Evolutionary conservation across 2,888 invertebrate species (phyloP).

Genomic region (Lasioglossum malachurum): DNA sequence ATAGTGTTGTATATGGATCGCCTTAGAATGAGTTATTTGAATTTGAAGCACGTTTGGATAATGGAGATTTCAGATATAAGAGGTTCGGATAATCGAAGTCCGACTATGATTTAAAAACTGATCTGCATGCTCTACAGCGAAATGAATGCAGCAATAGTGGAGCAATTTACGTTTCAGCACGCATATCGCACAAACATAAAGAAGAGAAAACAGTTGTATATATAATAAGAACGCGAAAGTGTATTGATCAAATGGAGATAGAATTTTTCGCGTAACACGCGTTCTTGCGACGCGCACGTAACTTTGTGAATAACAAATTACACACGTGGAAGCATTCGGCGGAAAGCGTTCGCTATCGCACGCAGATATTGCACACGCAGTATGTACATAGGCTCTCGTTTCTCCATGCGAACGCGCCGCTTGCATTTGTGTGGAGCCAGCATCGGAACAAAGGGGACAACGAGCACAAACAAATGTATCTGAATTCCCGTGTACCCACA

Average conservation of each 20-base stretch:
- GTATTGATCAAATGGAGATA: constrained; percentile 24
- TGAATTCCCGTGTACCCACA: not conserved
- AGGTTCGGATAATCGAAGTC: no score
- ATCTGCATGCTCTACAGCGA: not conserved
- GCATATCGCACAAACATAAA: not conserved
- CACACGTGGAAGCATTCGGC: not conserved
- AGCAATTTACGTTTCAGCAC: not conserved
- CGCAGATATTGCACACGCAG: constrained; percentile 8
- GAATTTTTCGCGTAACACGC: not conserved
- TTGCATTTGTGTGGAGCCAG: not conserved
- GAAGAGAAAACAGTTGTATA: not conserved
- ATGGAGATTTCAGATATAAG: no score
- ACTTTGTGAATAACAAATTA: constrained; percentile 17
- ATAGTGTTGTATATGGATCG: no score
- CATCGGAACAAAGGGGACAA: constrained; percentile 4
- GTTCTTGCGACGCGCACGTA: not conserved
- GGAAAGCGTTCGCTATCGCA: not conserved
- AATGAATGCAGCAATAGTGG: not conserved
- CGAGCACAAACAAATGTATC: constrained; percentile 1
- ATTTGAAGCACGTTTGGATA: no score
- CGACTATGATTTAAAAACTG: not conserved
- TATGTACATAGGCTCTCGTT: not conserved
- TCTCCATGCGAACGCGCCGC: constrained; percentile 4
- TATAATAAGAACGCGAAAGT: not conserved
- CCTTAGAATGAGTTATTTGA: no score